Evolutionary conservation across 2,888 invertebrate genomes (phyloP).

Genomic region (Trisateles emortualis): DNA sequence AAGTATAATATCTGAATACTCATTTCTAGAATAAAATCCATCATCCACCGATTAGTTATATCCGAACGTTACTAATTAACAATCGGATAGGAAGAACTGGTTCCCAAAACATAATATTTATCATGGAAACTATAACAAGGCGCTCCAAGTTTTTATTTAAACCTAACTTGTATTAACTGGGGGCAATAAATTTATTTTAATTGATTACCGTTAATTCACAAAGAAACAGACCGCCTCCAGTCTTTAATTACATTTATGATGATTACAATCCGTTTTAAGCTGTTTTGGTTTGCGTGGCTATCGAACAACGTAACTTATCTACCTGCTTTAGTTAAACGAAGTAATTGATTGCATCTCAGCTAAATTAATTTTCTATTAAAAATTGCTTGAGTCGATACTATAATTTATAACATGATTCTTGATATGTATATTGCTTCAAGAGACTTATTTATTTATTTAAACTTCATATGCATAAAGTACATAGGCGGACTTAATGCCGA

Average conservation of each 20-base stretch:
- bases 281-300: constrained; percentile 52
- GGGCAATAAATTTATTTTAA: constrained; percentile 76
- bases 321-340: constrained; percentile 34
- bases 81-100: constrained; percentile 55
- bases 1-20: constrained; percentile 9
- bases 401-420: neutral
- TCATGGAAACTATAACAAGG: constrained; percentile 72
- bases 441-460: too few species aligned
- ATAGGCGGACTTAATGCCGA: too few species aligned
- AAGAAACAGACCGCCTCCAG: constrained; percentile 70
- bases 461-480: too few species aligned
- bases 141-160: constrained; percentile 63
- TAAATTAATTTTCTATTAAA: constrained; percentile 9
- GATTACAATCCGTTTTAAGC: constrained; percentile 62
- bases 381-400: neutral
- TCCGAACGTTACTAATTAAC: constrained; percentile 54
- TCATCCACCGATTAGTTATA: constrained; percentile 37
- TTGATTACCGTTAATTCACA: constrained; percentile 78
- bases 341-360: constrained; percentile 27
- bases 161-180: constrained; percentile 60
- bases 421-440: too few species aligned
- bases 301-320: constrained; percentile 38
- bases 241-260: constrained; percentile 78
- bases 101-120: constrained; percentile 68
- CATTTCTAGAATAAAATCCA: constrained; percentile 21